Evolutionary conservation across 2,113 vertebrate genomes (phyloP).

Genomic region (Fregata magnificens): DNA sequence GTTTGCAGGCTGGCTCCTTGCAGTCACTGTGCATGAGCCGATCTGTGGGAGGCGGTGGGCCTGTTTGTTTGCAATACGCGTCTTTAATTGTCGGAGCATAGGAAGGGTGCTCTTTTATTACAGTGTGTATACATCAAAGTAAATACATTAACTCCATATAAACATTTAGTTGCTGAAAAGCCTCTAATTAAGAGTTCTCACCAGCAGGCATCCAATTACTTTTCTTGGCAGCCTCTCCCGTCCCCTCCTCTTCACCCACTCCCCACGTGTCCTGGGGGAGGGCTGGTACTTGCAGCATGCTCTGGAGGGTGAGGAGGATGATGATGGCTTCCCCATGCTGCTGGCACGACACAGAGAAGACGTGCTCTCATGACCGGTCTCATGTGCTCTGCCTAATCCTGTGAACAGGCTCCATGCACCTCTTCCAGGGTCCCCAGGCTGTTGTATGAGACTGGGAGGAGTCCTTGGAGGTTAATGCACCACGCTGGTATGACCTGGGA

Average conservation of each 20-base stretch:
- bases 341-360: neutral
- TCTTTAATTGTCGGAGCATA: neutral
- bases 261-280: rapidly evolving
- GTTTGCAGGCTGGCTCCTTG: neutral
- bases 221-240: neutral
- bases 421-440: neutral
- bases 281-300: neutral
- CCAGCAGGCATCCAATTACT: neutral
- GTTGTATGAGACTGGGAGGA: neutral
- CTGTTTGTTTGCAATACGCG: neutral
- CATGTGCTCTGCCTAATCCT: neutral
- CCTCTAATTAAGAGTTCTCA: conserved; percentile 13
- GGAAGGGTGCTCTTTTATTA: neutral
- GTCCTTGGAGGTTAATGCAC: neutral
- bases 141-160: neutral
- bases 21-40: rapidly evolving
- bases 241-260: neutral
- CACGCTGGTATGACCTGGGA: rapidly evolving
- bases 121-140: neutral
- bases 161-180: neutral
- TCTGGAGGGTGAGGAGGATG: neutral
- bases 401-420: neutral
- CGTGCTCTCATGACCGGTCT: neutral
- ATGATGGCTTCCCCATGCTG: neutral
- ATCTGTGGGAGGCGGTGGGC: neutral